Percentiles rank a stretch among this genome's conserved stretches.
Conservation (phyloP, 2,113 vertebrate species). For the Orycteropus afer region DNA sequence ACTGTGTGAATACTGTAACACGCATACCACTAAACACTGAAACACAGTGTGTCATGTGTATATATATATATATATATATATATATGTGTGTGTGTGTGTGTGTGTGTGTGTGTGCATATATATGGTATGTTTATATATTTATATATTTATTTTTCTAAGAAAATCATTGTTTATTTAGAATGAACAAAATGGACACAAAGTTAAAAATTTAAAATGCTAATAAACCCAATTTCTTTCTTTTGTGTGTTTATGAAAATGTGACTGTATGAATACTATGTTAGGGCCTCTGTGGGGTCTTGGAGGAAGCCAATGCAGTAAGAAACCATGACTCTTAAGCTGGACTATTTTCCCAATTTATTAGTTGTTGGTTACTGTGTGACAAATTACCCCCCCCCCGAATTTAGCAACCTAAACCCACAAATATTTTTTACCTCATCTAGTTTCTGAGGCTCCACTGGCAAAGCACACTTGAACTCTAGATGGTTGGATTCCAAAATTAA, state of each 20-base stretch:
- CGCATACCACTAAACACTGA: too few relatives aligned
- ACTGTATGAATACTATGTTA: too few relatives aligned
- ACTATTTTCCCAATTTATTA: neutral
- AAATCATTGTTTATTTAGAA: neutral
- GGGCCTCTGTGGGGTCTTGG: neutral
- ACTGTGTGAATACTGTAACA: neutral
- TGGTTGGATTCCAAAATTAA: neutral
- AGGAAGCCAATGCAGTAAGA: neutral
- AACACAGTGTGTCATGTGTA: accelerated
- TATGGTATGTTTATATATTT: neutral
- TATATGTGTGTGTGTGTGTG: too few relatives aligned
- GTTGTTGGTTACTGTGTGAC: neutral
- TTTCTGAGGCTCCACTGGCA: neutral
- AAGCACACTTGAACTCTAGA: neutral
- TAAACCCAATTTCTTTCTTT: neutral
- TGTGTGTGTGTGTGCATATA: neutral
- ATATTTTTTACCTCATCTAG: neutral
- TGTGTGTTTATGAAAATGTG: neutral
- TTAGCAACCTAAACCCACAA: neutral
- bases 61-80: too few relatives aligned
- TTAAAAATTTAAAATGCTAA: neutral
- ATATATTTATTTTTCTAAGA: neutral
- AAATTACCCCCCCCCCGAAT: neutral
- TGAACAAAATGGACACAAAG: neutral
- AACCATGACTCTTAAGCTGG: neutral